These are phyloP conservation scores for Scartelaos histophorus DNA, from an alignment of 2,113 vertebrate species.

Conservation along the genomic window DNA sequence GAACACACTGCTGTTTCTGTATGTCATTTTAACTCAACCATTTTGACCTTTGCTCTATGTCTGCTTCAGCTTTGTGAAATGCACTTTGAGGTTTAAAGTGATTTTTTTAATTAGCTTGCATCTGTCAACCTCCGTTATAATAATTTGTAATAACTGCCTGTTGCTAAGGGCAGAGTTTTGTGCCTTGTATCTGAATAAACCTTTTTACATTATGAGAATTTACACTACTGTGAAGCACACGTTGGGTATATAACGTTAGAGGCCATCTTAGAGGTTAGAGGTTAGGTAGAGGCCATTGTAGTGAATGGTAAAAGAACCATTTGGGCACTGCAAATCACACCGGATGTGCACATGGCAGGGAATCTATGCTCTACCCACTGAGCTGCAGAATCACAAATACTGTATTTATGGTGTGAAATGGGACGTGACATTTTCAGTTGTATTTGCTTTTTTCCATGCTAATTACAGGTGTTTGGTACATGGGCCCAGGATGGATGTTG, in stretches of 20 bases:
- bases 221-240: neutral
- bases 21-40: neutral
- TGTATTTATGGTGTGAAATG: too few relatives aligned
- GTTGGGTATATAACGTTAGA: too few relatives aligned
- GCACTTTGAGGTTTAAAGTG: neutral
- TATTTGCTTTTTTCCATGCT: neutral
- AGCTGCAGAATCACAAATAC: too few relatives aligned
- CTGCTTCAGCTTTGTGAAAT: neutral
- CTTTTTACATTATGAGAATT: neutral
- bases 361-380: too few relatives aligned
- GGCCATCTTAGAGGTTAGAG: too few relatives aligned
- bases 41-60: constrained; percentile 4
- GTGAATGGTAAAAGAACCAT: neutral
- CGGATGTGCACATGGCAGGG: too few relatives aligned
- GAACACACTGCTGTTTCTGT: neutral
- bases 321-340: too few relatives aligned
- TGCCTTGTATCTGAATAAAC: neutral
- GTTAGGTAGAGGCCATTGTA: too few relatives aligned
- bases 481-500: neutral
- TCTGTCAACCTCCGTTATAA: neutral
- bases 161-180: neutral
- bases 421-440: too few relatives aligned
- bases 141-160: neutral
- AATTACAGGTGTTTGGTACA: neutral
- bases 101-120: neutral